phyloP scores from a whole-genome alignment of 2,113 vertebrate species.

The Channa argus region DNA sequence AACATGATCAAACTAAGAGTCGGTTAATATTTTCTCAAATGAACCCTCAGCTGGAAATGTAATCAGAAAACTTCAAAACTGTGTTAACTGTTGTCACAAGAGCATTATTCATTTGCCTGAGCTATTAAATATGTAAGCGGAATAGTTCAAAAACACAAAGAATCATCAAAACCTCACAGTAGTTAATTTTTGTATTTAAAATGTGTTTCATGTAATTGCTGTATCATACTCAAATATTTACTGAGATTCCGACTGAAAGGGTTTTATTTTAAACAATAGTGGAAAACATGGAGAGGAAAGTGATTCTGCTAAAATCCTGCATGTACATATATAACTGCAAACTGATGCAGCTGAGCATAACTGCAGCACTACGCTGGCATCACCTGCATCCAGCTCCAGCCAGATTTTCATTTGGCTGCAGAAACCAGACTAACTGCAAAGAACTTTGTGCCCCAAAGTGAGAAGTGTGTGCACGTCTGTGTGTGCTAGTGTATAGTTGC shows the following conservation, averaged over 20 bases:
- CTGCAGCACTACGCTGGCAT: constrained; percentile 38
- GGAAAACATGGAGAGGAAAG: not conserved
- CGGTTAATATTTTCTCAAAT: constrained; percentile 18
- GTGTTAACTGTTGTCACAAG: constrained; percentile 10
- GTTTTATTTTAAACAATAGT: not conserved
- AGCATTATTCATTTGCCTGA: constrained; percentile 13
- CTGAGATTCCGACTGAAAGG: not conserved
- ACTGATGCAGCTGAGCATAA: constrained; percentile 39
- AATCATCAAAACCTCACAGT: too few species aligned
- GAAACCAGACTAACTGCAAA: constrained; percentile 54
- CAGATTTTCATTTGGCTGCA: constrained; percentile 59
- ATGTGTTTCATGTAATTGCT: too few species aligned
- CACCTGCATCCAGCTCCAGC: constrained; percentile 39
- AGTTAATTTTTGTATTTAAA: too few species aligned
- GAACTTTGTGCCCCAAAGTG: constrained; percentile 65
- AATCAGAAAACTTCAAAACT: constrained; percentile 30
- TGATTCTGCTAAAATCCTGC: not conserved
- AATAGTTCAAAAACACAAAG: not conserved
- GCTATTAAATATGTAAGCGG: constrained; percentile 16
- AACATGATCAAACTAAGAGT: constrained; percentile 29
- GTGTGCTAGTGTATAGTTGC: not conserved
- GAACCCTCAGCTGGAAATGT: constrained; percentile 27
- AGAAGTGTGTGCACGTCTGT: constrained; percentile 7
- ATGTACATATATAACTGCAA: constrained; percentile 5
- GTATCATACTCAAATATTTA: too few species aligned